Evolutionary conservation across 2,888 invertebrate genomes (phyloP), one percentile per base, ranked within the genome.

Genomic region (Plagodis dolabraria): DNA sequence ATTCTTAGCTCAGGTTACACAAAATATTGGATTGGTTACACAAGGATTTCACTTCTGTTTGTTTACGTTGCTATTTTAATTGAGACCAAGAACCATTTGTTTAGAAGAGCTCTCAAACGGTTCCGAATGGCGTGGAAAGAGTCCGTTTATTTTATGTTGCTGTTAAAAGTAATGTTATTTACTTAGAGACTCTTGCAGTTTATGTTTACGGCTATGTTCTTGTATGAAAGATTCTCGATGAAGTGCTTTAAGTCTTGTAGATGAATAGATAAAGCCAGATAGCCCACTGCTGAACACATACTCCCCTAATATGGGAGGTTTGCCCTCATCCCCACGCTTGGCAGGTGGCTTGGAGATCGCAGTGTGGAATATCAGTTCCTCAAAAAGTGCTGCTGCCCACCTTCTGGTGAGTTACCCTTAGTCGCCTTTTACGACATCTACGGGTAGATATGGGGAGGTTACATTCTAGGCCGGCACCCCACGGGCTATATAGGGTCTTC

Each of bases 121-220:
- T 40, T 40, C 35, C n/a, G 33, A 53, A 36, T 33, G 36, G 49
- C 40, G 49, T 12, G 46, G 45, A 46, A 35, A 46, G 22, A 47
- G n/a, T 22, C 38, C 44, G 7, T 42, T 50, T 40, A 42, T 33
- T 49, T 49, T 45, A 55, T 49, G 49, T 36, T 9, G 12, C 38
- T 33, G 45, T 63, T 57, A 58, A 64, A 52, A 48, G 40, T 54
- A 33, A 56, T 47, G 43, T 61, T 57, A 60, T 61, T 47, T 67
- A 58, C 52, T 57, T 43, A 50, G 46, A 33, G 45, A 38, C 48
- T 48, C 12, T 12, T 7, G 48, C 5, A 44, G 49, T 47, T 43
- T 43, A 47, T 49, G 47, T 34, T 55, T 44, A 55, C 48, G 49
- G 44, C 49, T 55, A 55, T 55, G 8, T 44, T 33, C n/a, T 33